Base-by-base conservation (phyloP, 37 sponge, comb jelly and placozoan species). In the Diacarnus erythraeanus region DNA sequence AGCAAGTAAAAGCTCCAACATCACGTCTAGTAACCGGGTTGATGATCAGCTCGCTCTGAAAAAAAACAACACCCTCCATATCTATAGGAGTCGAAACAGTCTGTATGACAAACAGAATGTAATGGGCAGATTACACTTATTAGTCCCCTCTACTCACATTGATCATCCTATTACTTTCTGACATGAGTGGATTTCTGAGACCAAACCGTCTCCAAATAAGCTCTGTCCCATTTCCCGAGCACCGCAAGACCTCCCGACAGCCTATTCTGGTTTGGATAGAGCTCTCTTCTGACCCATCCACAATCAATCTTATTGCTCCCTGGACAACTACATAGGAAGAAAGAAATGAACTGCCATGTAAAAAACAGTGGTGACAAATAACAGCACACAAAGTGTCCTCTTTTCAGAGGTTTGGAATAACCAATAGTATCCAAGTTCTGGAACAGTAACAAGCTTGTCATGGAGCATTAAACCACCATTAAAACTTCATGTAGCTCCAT, bases 1-100 rank as follows among this genome's bases (percentile, higher is more conserved):
- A 59, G 60, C 60, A 59, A 3, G 76, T 59, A 39, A 57, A 59
- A n/a, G 9, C 21, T 22, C 76, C 60, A 34, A n/a, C 6, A 58
- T 58, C 76, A 35, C 2, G 0, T 39, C 0, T 0, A 6, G 17
- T 27, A 31, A 72, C 30, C 0, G 51, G 76, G 60, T 35, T 26
- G 42, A 44, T 65, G 6, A 42, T 41, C 2, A 64, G 27, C 17
- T 42, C 29, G 39, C 41, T 76, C 33, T 3, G 29, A 35, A 65
- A 5, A 2, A 10, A 5, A 2, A 31, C 1, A 17, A 18, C 35
- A 65, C 9, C 66, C 33, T 47, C 10, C 51, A 47, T 47, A 47
- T 15, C 33, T 65, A 30, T 10, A 65, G 33, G 2, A 65, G 27
- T 25, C 61, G 22, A 60, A 17, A 60, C 26, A 60, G 22, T 26